A percentile compares a stretch with the other conserved stretches of the same genome.
These are phyloP conservation scores for Eulacestoma nigropectus DNA, from an alignment of 2,113 vertebrate species.

Conservation along the genomic window DNA sequence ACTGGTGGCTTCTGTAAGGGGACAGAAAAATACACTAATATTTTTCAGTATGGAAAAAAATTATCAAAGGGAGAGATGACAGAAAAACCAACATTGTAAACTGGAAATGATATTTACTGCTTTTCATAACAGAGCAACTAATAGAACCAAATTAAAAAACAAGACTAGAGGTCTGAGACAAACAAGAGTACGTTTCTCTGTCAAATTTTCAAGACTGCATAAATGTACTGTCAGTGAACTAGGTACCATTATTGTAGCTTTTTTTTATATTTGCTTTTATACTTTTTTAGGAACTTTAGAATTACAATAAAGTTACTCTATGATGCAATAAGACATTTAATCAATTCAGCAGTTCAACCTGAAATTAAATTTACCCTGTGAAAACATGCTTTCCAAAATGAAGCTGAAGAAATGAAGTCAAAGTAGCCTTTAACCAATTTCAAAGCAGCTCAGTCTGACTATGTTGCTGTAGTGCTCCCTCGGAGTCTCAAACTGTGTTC, in stretches of 20 bases:
- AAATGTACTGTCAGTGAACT: not conserved
- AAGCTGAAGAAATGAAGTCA: not conserved
- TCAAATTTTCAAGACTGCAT: not conserved
- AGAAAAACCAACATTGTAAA: not conserved
- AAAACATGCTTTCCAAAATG: not conserved
- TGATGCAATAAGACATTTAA: not conserved
- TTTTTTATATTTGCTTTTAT: not conserved
- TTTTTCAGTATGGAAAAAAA: not conserved
- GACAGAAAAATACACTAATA: not conserved
- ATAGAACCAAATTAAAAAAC: not conserved
- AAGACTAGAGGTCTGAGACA: not conserved
- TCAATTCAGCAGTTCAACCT: not conserved
- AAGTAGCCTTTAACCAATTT: slow-evolving; percentile 13
- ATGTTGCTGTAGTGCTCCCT: not conserved
- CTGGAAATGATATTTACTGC: not conserved
- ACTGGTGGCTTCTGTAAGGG: not conserved
- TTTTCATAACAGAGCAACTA: not conserved
- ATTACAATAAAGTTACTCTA: not conserved
- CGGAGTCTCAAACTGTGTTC: not conserved
- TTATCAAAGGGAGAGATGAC: not conserved
- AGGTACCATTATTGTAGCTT: not conserved
- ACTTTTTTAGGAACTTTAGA: not conserved
- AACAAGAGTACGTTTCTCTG: not conserved
- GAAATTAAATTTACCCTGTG: slow-evolving; percentile 6
- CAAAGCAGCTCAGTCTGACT: not conserved